Evolutionary conservation across 2,797 vertebrate species (phyloP).

Genomic region (Spinus olivaceus): DNA sequence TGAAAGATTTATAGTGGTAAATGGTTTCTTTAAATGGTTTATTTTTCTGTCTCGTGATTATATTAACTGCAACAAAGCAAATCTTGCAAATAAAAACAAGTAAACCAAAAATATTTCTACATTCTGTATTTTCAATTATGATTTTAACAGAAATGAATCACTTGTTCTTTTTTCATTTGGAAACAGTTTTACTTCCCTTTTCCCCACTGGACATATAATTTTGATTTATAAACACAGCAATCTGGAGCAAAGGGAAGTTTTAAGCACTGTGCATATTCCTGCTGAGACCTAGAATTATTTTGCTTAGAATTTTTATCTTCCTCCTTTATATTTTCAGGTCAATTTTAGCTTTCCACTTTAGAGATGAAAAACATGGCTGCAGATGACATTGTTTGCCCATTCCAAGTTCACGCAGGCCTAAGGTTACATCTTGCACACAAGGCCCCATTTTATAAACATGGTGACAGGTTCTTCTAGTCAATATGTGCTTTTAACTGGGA

Average conservation of each 20-base stretch:
- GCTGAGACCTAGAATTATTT: slow-evolving; percentile 35
- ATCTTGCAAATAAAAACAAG: slow-evolving; percentile 48
- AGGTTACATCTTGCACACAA: slow-evolving; percentile 43
- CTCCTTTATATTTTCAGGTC: slow-evolving; percentile 36
- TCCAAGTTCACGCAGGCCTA: slow-evolving; percentile 23
- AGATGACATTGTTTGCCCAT: slow-evolving; percentile 6
- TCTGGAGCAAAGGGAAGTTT: slow-evolving; percentile 77
- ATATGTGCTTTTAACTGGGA: slow-evolving; percentile 72
- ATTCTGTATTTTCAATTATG: slow-evolving; percentile 80
- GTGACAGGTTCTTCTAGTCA: slow-evolving; percentile 59
- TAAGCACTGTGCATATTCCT: slow-evolving; percentile 66
- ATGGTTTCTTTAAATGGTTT: slow-evolving; percentile 4
- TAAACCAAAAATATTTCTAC: slow-evolving; percentile 28
- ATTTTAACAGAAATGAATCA: slow-evolving; percentile 77
- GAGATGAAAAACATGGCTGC: slow-evolving; percentile 19
- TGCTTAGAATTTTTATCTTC: slow-evolving; percentile 4
- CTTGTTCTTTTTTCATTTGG: slow-evolving; percentile 73
- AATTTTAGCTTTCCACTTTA: neutral
- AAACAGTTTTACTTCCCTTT: slow-evolving; percentile 80
- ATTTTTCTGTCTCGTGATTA: slow-evolving; percentile 29
- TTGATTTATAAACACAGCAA: slow-evolving; percentile 81
- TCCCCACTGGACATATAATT: slow-evolving; percentile 80
- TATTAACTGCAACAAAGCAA: slow-evolving; percentile 44
- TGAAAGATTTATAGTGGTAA: slow-evolving; percentile 43
- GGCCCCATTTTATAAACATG: slow-evolving; percentile 68